phyloP scores from a whole-genome alignment of 2,797 vertebrate species.

The Meriones psammophilus region DNA sequence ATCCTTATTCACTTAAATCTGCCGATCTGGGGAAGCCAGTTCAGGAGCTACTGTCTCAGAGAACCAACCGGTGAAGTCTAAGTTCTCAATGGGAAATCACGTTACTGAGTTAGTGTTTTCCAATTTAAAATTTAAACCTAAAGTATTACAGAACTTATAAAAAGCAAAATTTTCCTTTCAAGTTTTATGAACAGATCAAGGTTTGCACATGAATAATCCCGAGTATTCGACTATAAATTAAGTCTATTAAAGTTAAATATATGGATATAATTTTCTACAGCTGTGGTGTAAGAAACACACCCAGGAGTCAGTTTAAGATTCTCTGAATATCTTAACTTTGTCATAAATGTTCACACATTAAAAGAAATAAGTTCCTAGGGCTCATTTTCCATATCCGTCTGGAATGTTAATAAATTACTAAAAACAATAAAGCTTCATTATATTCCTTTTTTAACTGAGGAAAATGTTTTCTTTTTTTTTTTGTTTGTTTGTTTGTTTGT shows the following conservation, averaged over 20 bases:
- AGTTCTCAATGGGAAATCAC: conserved; percentile 45
- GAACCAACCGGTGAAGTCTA: conserved; percentile 33
- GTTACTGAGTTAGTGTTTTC: not conserved
- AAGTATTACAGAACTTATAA: not conserved
- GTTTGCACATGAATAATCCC: not conserved
- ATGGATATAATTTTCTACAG: not conserved
- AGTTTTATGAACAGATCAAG: conserved; percentile 5
- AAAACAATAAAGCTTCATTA: not conserved
- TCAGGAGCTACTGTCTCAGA: not conserved
- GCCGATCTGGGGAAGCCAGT: not conserved
- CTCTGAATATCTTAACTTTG: not conserved
- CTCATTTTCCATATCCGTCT: not conserved
- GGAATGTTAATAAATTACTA: not conserved
- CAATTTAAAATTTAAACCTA: not conserved
- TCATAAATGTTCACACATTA: not conserved
- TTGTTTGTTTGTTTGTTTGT: too few relatives aligned
- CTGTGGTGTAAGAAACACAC: not conserved
- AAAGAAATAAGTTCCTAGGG: not conserved
- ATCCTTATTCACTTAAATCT: conserved; percentile 40
- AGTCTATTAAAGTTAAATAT: conserved; percentile 27
- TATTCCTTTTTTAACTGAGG: not conserved
- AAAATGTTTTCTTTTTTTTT: too few relatives aligned
- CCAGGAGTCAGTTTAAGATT: not conserved
- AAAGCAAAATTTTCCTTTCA: conserved; percentile 5
- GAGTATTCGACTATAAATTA: not conserved